Evolutionary conservation across 2,113 vertebrate species (phyloP), one percentile per base, ranked within the genome.

Genomic region (Seriola aureovittata): DNA sequence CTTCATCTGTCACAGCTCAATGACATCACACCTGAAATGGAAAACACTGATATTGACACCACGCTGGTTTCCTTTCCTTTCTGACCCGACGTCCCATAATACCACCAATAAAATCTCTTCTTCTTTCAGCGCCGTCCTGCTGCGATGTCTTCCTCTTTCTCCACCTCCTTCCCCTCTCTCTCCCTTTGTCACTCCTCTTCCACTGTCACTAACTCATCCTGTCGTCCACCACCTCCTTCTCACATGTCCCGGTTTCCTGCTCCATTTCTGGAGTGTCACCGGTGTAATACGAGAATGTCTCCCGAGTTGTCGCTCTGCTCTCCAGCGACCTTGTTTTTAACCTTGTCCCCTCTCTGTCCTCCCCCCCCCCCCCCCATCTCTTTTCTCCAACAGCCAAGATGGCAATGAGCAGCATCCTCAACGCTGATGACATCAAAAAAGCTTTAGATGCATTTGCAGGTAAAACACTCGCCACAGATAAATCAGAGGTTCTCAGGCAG

Each of bases 381-480:
- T 68, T 44, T 40, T 6, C 17, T 80, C 44, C 44, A 66, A 60
- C 81, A 94, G 91, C 77, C 54, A 85, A 92, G 88, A 96, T 95
- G 95, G 89, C 94, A 68, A 96, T 96, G 95, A 93, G 81, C 89
- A 94, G 94, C 88, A 95, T 96, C 87, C 94, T 97, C 89, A 96
- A 90, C 77, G 84, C 93, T 82, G 95, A 95, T 75, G 95, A 97
- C 92, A 96, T 96, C 85, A 93, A 96, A 90, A 96, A 95, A 89
- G 95, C 94, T 55, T 88, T 97, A 21, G 94, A 96, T 66, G 92
- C 91, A 72, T 96, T 95, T 75, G 90, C 96, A 97, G 96, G 95
- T 96, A 80, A 87, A 42, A 12, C 8, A 23, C 4, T 9, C 23
- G 5, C 21, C 48, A 42, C 40, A 42, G 40, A 42, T 42, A 42